Conservation (phyloP, 2,113 vertebrate genomes). For the Diphyllodes magnificus region DNA sequence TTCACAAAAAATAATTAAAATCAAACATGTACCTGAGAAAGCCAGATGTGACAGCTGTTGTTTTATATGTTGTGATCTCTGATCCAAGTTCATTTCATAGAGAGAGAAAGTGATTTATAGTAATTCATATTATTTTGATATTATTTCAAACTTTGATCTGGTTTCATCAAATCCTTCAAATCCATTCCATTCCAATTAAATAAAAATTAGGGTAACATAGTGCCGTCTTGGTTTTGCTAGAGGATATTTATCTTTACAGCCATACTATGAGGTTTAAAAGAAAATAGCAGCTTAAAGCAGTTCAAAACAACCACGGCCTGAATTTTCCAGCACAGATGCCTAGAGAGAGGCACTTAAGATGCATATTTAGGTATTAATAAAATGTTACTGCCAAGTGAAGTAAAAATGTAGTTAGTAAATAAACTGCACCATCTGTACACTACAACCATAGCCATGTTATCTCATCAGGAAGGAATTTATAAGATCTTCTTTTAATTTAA, state of each 20-base stretch:
- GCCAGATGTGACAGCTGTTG: neutral
- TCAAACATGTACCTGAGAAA: neutral
- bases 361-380: slow-evolving; percentile 28
- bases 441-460: neutral
- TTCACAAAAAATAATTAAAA: neutral
- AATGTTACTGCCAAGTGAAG: neutral
- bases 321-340: slow-evolving; percentile 33
- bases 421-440: slow-evolving; percentile 34
- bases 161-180: neutral
- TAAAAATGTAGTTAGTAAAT: slow-evolving; percentile 36
- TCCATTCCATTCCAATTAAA: neutral
- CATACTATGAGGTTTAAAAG: neutral
- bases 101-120: neutral
- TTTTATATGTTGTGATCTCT: neutral
- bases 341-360: neutral
- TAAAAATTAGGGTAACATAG: neutral
- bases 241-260: slow-evolving; percentile 1
- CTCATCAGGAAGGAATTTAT: slow-evolving; percentile 21
- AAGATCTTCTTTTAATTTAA: slow-evolving; percentile 10
- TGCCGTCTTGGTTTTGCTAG: neutral
- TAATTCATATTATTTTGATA: neutral
- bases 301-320: neutral
- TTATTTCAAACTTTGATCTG: neutral
- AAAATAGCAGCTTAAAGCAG: neutral
- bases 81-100: neutral